These are phyloP conservation scores for Sebastes matsubarae DNA, from an alignment of 2,797 vertebrate genomes.

Conservation along the genomic window DNA sequence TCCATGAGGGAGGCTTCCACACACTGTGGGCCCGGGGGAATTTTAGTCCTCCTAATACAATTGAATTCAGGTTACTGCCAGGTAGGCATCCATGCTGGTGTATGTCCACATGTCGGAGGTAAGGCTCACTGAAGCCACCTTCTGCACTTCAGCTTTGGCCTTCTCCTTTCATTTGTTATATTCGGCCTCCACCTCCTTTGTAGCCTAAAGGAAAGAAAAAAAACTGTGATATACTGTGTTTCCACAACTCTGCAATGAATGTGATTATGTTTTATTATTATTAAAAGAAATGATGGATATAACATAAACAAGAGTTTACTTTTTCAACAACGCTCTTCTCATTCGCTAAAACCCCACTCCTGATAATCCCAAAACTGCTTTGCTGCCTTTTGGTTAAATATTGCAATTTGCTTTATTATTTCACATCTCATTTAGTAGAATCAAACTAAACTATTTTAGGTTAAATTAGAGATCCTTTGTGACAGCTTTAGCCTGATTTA, in stretches of 20 bases:
- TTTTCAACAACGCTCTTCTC: background rate
- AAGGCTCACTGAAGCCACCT: background rate
- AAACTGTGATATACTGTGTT: background rate
- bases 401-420: background rate
- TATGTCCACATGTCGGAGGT: background rate
- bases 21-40: background rate
- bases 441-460: background rate
- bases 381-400: background rate
- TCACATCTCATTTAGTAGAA: background rate
- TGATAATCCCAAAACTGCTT: background rate
- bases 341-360: background rate
- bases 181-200: background rate
- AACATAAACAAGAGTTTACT: background rate
- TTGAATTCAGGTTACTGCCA: background rate
- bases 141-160: background rate
- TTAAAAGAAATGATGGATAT: background rate
- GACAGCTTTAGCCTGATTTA: background rate
- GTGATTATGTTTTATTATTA: background rate
- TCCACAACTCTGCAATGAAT: background rate
- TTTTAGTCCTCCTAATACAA: background rate
- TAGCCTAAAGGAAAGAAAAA: background rate
- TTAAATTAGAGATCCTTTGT: background rate
- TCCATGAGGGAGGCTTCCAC: background rate
- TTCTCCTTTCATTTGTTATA: background rate
- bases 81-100: no score